Evolutionary conservation across 2,797 vertebrate species (phyloP).

Genomic region (Darevskia nairensis): DNA sequence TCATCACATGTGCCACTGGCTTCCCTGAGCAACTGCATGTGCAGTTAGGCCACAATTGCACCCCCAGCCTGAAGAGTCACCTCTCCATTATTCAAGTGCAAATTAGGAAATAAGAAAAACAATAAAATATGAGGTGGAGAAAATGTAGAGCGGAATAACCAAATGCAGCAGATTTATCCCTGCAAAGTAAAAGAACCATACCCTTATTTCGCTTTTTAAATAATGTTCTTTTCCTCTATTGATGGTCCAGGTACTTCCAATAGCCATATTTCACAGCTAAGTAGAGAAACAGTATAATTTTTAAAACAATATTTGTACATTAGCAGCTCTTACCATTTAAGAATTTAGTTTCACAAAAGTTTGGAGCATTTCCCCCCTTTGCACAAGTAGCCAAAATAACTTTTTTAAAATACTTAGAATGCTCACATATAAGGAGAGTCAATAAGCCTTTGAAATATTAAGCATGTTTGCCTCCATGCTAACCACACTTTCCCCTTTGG

Average conservation of each 20-base stretch:
- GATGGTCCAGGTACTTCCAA: not conserved
- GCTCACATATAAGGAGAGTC: conserved; percentile 53
- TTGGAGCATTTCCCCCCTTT: conserved; percentile 23
- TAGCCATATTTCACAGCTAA: not conserved
- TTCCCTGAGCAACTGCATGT: not conserved
- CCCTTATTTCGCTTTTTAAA: not conserved
- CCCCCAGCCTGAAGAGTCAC: not conserved
- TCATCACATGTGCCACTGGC: not conserved
- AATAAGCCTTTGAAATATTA: conserved; percentile 66
- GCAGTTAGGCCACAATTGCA: not conserved
- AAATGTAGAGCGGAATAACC: not conserved
- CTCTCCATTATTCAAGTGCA: not conserved
- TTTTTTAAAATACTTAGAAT: conserved; percentile 61
- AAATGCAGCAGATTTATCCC: not conserved
- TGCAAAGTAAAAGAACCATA: too few relatives aligned
- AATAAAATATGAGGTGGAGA: not conserved
- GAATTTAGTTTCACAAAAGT: not conserved
- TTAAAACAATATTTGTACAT: not conserved
- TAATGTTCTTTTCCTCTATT: not conserved
- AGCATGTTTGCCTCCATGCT: conserved; percentile 57
- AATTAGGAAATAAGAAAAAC: not conserved
- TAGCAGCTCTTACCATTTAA: not conserved
- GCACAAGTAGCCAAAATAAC: conserved; percentile 50
- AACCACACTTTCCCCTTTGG: conserved; percentile 38
- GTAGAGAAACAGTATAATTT: not conserved